phyloP scores from a whole-genome alignment of 2,888 invertebrate genomes.

The Heliothis peltigera region DNA sequence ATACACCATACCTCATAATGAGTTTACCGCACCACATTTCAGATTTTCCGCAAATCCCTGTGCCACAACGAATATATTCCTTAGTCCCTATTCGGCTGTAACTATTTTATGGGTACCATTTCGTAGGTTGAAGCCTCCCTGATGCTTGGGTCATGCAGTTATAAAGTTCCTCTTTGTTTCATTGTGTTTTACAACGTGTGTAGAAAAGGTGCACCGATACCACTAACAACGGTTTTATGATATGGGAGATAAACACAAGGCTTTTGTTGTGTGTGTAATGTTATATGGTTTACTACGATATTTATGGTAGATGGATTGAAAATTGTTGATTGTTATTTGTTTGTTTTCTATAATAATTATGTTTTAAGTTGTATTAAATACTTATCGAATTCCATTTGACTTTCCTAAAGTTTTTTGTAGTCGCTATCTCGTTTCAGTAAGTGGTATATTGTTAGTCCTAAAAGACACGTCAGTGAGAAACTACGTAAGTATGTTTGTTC shows the following conservation, averaged over 20 bases:
- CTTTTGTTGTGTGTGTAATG: slow-evolving; percentile 14
- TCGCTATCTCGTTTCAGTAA: no score
- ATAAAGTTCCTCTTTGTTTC: slow-evolving; percentile 63
- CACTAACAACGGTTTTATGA: slow-evolving; percentile 52
- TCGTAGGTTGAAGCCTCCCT: slow-evolving; percentile 72
- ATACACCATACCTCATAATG: slow-evolving; percentile 6
- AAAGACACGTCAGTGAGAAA: no score
- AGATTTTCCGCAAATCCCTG: slow-evolving; percentile 8
- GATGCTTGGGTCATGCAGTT: slow-evolving; percentile 61
- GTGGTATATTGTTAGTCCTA: no score
- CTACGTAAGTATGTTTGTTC: no score
- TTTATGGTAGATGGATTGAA: slow-evolving; percentile 3
- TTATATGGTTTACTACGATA: slow-evolving; percentile 18
- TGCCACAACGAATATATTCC: slow-evolving; percentile 48
- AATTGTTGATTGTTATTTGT: not conserved
- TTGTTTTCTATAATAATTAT: not conserved
- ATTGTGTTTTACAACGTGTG: slow-evolving; percentile 57
- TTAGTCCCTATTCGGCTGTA: slow-evolving; percentile 73
- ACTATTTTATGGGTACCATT: slow-evolving; percentile 82
- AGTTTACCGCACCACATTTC: slow-evolving; percentile 12
- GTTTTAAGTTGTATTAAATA: not conserved
- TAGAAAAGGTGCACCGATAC: slow-evolving; percentile 53
- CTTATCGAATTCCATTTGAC: no score
- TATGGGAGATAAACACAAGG: slow-evolving; percentile 36
- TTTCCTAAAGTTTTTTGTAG: no score